phyloP scores from a whole-genome alignment of 2,113 vertebrate genomes.

The Macquaria ambigua region DNA sequence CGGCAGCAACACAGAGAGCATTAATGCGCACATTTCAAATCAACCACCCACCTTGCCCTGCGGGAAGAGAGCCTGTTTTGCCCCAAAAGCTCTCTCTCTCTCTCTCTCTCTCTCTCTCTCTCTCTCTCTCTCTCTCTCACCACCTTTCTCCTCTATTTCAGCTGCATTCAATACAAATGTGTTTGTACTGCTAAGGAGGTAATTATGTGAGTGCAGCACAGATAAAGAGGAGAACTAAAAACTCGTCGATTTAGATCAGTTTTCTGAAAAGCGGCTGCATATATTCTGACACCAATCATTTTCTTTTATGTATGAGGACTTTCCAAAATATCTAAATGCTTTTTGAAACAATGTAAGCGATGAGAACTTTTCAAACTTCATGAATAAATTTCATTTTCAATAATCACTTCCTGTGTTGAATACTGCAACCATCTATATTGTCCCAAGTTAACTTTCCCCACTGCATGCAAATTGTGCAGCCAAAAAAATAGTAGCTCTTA shows the following conservation, averaged over 20 bases:
- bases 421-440: not conserved
- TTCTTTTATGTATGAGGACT: not conserved
- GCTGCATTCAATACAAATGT: conserved; percentile 10
- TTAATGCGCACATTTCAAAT: conserved; percentile 42
- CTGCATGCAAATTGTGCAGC: not conserved
- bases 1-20: conserved; percentile 22
- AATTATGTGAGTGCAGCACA: conserved; percentile 34
- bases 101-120: not conserved
- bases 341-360: not conserved
- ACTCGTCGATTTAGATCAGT: conserved; percentile 8
- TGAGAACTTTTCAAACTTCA: conserved; percentile 14
- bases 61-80: conserved; percentile 29
- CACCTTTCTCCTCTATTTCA: not conserved
- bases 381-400: not conserved
- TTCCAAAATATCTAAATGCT: not conserved
- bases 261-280: not conserved
- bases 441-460: not conserved
- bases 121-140: not conserved
- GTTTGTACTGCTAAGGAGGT: conserved; percentile 21
- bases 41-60: conserved; percentile 44
- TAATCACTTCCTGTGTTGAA: not conserved
- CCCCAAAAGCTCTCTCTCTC: conserved; percentile 19
- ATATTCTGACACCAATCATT: not conserved
- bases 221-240: conserved; percentile 3
- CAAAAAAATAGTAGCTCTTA: not conserved